A percentile compares a stretch with the other conserved stretches of the same genome.
Conservation (phyloP, 2,113 vertebrate genomes). For the Rissa tridactyla region DNA sequence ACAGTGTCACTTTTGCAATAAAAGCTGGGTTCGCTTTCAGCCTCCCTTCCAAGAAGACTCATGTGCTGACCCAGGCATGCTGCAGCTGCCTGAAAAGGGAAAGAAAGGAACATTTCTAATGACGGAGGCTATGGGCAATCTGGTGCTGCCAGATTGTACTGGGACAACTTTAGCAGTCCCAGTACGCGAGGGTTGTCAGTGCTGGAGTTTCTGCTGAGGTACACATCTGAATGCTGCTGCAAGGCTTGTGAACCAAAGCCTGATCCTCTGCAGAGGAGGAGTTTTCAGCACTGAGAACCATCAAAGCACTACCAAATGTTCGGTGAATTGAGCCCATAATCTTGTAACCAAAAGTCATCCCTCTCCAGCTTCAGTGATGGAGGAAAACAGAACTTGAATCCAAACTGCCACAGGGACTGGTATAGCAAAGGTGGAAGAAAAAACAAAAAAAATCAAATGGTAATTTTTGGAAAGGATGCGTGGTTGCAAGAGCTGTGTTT, state of each 20-base stretch:
- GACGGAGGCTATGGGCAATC: neutral
- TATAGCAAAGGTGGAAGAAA: neutral
- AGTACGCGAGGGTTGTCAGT: accelerated
- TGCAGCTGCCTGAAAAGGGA: neutral
- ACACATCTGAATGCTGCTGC: neutral
- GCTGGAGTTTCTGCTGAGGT: neutral
- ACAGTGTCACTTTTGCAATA: neutral
- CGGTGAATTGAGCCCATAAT: neutral
- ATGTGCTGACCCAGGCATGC: neutral
- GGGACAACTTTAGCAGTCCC: neutral
- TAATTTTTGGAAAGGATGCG: neutral
- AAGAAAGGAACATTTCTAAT: neutral
- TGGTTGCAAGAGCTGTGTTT: neutral
- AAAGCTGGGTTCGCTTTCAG: neutral
- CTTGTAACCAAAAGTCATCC: neutral
- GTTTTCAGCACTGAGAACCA: neutral
- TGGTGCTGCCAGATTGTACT: neutral
- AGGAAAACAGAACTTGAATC: neutral
- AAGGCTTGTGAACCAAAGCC: neutral
- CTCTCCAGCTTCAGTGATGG: neutral
- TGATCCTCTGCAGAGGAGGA: neutral
- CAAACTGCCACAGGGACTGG: neutral
- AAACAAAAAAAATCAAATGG: neutral
- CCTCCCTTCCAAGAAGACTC: neutral
- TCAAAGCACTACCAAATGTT: neutral